A percentile compares a stretch with the other conserved stretches of the same genome.
phyloP scores from a whole-genome alignment of 1,140 invertebrate species.

The Atta texana region DNA sequence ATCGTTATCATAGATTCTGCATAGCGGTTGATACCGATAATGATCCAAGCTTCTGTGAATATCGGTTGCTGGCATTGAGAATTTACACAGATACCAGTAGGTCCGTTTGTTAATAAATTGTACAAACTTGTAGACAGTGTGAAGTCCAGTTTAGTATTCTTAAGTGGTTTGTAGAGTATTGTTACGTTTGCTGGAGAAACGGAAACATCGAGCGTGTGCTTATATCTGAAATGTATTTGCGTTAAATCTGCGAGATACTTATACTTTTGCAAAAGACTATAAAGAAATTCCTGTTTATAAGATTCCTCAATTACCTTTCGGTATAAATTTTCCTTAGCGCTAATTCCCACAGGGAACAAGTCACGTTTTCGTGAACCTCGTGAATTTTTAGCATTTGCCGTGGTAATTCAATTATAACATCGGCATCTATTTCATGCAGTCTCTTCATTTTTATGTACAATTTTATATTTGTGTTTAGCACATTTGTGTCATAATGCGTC shows the following conservation, averaged over 20 bases:
- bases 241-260: conserved; percentile 49
- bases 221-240: conserved; percentile 69
- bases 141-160: conserved; percentile 62
- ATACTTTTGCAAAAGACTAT: background rate
- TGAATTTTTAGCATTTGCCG: conserved; percentile 79
- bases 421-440: conserved; percentile 43
- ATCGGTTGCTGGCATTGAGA: conserved; percentile 79
- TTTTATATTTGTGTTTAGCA: conserved; percentile 70
- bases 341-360: conserved; percentile 79
- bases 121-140: conserved; percentile 62
- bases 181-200: conserved; percentile 67
- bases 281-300: conserved; percentile 1
- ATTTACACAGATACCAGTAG: conserved; percentile 78
- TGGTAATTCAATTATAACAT: conserved; percentile 78
- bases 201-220: conserved; percentile 73
- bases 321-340: conserved; percentile 80
- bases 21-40: conserved; percentile 68
- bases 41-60: conserved; percentile 81
- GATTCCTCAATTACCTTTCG: conserved; percentile 72
- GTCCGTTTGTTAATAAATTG: conserved; percentile 80
- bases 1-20: conserved; percentile 72
- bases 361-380: conserved; percentile 71
- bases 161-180: conserved; percentile 58
- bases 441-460: conserved; percentile 67
- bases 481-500: conserved; percentile 50